A percentile compares a stretch with the other conserved stretches of the same genome.
These are phyloP conservation scores for Tauraco hartlaubi DNA, from an alignment of 2,797 vertebrate species.

Conservation along the genomic window DNA sequence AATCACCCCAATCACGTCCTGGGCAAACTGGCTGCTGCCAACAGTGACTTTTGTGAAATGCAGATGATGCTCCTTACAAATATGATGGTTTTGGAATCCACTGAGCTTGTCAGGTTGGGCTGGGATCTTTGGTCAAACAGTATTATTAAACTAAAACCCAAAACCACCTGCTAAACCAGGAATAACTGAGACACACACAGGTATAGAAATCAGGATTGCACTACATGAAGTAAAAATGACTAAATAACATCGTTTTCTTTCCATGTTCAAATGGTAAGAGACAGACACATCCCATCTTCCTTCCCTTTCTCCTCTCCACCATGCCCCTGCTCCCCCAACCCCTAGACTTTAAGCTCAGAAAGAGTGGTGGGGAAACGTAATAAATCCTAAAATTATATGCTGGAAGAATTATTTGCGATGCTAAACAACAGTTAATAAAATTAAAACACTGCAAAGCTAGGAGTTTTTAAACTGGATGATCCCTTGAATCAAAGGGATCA, in stretches of 20 bases:
- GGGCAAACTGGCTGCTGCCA: background rate
- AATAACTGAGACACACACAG: background rate
- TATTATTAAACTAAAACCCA: background rate
- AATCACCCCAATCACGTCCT: background rate
- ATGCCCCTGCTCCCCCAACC: accelerated
- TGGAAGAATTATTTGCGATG: background rate
- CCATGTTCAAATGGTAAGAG: background rate
- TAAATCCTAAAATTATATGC: background rate
- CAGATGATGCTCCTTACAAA: background rate
- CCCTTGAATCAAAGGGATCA: background rate
- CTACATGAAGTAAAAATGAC: background rate
- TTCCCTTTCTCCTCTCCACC: background rate
- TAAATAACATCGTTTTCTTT: background rate
- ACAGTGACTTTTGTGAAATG: background rate
- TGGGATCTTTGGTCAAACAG: background rate
- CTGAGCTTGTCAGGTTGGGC: background rate
- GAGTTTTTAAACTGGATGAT: background rate
- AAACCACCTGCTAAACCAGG: background rate
- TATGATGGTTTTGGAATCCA: background rate
- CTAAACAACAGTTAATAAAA: background rate
- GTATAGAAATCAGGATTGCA: background rate
- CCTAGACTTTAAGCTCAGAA: background rate
- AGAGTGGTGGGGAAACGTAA: background rate
- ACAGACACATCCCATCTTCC: background rate
- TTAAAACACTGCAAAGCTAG: background rate